These are phyloP conservation scores for Lepilemur ruficaudatus DNA, from an alignment of 2,797 vertebrate species.

Conservation along the genomic window DNA sequence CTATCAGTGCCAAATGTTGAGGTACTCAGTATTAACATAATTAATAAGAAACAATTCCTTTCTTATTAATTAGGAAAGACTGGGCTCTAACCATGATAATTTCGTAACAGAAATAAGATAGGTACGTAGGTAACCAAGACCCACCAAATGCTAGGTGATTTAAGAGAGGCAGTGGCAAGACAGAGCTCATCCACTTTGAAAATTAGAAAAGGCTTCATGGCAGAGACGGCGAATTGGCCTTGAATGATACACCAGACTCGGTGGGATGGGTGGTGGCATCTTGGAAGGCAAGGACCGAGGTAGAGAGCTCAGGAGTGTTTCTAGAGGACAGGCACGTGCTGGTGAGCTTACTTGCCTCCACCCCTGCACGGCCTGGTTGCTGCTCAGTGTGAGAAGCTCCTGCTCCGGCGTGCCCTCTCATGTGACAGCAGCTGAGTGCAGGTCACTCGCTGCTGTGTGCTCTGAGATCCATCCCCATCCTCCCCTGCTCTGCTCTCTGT, in stretches of 20 bases:
- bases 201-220: neutral
- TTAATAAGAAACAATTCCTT: neutral
- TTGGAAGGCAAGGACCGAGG: neutral
- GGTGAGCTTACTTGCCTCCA: neutral
- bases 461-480: neutral
- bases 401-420: neutral
- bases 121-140: neutral
- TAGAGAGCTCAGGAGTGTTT: neutral
- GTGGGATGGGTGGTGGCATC: neutral
- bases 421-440: neutral
- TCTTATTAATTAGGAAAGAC: neutral
- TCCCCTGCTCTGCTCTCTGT: neutral
- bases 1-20: neutral
- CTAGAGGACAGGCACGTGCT: neutral
- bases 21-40: neutral
- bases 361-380: neutral
- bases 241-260: accelerated
- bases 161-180: neutral
- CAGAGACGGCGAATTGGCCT: neutral
- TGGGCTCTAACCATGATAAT: neutral
- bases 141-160: neutral
- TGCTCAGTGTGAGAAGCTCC: neutral
- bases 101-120: neutral
- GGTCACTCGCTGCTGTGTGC: neutral
- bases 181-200: neutral